phyloP scores from a whole-genome alignment of 2,113 vertebrate species.

The Burhinus bistriatus region DNA sequence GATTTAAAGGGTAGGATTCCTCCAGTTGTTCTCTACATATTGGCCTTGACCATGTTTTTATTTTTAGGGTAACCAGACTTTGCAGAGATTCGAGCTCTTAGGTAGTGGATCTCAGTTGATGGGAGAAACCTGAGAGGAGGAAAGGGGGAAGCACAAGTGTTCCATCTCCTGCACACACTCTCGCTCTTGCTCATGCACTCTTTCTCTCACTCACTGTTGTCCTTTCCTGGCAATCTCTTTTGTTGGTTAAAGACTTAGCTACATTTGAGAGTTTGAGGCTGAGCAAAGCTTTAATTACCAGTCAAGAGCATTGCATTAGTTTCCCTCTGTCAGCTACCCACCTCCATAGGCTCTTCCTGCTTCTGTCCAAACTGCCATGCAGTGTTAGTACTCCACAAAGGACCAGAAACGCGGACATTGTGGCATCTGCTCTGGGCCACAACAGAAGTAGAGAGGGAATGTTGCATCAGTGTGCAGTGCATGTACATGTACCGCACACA shows the following conservation, averaged over 20 bases:
- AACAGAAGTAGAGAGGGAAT: neutral
- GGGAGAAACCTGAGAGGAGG: no score
- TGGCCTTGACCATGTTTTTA: neutral
- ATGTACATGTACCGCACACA: neutral
- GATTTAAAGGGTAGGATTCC: neutral
- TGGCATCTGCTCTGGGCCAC: neutral
- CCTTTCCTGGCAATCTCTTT: neutral
- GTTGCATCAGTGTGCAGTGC: neutral
- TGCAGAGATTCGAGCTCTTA: neutral
- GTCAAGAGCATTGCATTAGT: neutral
- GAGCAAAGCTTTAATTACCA: neutral
- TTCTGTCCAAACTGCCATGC: neutral
- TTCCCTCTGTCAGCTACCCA: neutral
- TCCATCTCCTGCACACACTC: fast-evolving
- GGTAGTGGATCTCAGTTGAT: neutral
- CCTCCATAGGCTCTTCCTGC: neutral
- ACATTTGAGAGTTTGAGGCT: neutral
- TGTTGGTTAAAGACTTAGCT: neutral
- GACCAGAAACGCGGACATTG: neutral
- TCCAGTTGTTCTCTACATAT: neutral
- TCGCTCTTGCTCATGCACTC: fast-evolving
- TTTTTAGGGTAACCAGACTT: neutral
- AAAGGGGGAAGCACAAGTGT: fast-evolving
- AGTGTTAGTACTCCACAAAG: neutral
- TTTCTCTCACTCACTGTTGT: neutral